Conservation (phyloP, 2,888 invertebrate species). For the Alloplasta piceator region DNA sequence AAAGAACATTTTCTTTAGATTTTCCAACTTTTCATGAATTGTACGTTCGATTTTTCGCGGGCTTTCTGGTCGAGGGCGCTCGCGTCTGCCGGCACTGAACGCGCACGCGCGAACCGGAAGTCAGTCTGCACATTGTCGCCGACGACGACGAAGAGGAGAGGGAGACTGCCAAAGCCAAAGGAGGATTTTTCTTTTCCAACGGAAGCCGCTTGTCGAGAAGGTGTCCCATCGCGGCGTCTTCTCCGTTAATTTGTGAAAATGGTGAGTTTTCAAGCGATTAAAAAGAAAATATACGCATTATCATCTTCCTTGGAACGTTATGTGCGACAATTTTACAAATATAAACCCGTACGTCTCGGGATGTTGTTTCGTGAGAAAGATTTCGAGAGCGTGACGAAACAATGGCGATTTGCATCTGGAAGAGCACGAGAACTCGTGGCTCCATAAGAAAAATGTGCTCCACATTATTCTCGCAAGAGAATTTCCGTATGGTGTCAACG, state of each 20-base stretch:
- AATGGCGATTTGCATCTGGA: slow-evolving; percentile 41
- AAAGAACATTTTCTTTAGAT: too few species aligned
- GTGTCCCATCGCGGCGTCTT: slow-evolving; percentile 64
- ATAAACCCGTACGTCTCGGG: slow-evolving; percentile 35
- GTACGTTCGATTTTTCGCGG: slow-evolving; percentile 16
- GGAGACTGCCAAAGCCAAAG: neutral
- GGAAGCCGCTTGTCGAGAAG: slow-evolving; percentile 64
- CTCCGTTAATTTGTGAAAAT: slow-evolving; percentile 63
- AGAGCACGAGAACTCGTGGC: slow-evolving; percentile 51
- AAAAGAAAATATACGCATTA: slow-evolving; percentile 54
- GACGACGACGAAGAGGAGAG: slow-evolving; percentile 39
- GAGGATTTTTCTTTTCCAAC: slow-evolving; percentile 62
- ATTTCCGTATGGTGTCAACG: slow-evolving; percentile 7
- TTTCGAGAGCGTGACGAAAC: slow-evolving; percentile 37
- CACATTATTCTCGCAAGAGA: slow-evolving; percentile 1
- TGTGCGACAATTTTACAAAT: slow-evolving; percentile 1
- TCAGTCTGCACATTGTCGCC: neutral
- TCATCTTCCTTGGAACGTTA: slow-evolving; percentile 1
- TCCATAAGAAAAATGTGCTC: slow-evolving; percentile 34
- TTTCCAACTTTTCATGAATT: too few species aligned
- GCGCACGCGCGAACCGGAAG: slow-evolving; percentile 61
- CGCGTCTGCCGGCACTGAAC: neutral
- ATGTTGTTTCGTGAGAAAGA: slow-evolving; percentile 58
- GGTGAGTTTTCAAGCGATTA: slow-evolving; percentile 61
- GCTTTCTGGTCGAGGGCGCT: neutral